Evolutionary conservation across 2,113 vertebrate genomes (phyloP), one percentile per base, ranked within the genome.

Genomic region (Todiramphus chloris): DNA sequence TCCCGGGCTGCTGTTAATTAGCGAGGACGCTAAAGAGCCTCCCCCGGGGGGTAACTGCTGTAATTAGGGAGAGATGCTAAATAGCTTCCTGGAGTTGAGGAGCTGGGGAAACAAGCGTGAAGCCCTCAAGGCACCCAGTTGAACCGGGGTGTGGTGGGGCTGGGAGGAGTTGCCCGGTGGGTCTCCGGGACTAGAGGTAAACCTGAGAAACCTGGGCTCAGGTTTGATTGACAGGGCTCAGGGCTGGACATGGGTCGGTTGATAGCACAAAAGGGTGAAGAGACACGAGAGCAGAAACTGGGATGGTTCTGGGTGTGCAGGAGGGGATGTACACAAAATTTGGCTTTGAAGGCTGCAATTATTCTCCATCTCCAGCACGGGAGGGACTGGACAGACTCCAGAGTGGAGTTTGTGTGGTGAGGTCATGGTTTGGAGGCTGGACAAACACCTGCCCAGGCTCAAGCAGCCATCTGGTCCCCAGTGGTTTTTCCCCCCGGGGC

Each of bases 281-380:
- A 30, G 13, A 30, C 10, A 21, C 3, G 1, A 23, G 44, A 8
- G 41, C 14, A 16, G 0, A 18, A 19, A 13, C 7, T 12, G 33
- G 46, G 39, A 33, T n/a, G 60, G 37, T 11, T 44, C 28, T 74
- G 51, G 16, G 13, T 16, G 51, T 39, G 67, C 11, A 53, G 18
- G 56, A 64, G 35, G 30, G 35, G 8, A 11, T 13, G 13, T 11
- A 11, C 39, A 4, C 3, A 16, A 41, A 41, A 59, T 35, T 6
- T 3, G 3, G 25, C 30, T 68, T 41, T 17, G 18, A 21, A 0
- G 5, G 28, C 28, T n/a, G 37, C 75, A 53, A 33, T 18, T 21
- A 5, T 53, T 51, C 58, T 72, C 31, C 51, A 10, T 23, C 18
- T 60, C 46, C 44, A n/a, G 35, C 55, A n/a, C 1, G 1, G 15